Percentiles rank a stretch among this genome's conserved stretches.
Evolutionary conservation across 1,140 invertebrate genomes (phyloP).

Genomic region (Dreissena rostriformis): DNA sequence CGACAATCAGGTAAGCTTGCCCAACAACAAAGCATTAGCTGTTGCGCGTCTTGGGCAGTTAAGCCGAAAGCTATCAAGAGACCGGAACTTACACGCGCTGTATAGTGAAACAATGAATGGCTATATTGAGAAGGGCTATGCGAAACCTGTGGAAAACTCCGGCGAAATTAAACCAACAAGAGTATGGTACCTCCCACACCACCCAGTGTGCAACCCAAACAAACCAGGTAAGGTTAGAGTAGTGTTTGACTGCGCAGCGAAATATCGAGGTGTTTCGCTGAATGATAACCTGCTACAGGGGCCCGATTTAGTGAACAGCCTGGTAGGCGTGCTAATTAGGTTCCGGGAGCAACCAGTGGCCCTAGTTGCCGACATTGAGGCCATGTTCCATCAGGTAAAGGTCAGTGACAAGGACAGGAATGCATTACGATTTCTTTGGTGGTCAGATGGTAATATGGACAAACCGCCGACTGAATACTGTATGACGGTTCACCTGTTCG

Average conservation of each 20-base stretch:
- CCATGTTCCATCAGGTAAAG: slow-evolving; percentile 62
- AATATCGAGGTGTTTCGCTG: slow-evolving; percentile 51
- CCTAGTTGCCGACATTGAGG: slow-evolving; percentile 55
- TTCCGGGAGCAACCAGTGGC: slow-evolving; percentile 63
- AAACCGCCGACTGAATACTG: slow-evolving; percentile 42
- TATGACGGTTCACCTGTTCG: slow-evolving; percentile 61
- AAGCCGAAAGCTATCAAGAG: not conserved
- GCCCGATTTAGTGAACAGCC: slow-evolving; percentile 56
- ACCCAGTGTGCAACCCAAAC: slow-evolving; percentile 52
- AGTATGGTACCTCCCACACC: slow-evolving; percentile 62
- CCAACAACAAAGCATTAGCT: slow-evolving; percentile 2
- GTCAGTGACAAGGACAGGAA: slow-evolving; percentile 44
- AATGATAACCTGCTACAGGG: slow-evolving; percentile 62
- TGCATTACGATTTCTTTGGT: slow-evolving; percentile 59
- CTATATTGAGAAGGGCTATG: slow-evolving; percentile 10
- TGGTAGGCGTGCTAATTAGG: slow-evolving; percentile 60
- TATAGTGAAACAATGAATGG: not conserved
- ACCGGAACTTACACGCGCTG: not conserved
- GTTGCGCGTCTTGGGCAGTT: not conserved
- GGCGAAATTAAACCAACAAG: not conserved
- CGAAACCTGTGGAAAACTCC: not conserved
- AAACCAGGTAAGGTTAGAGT: slow-evolving; percentile 59
- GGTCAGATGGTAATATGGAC: slow-evolving; percentile 46
- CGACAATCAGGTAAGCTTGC: not conserved
- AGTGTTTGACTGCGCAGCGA: slow-evolving; percentile 63